Conservation (phyloP, 2,888 invertebrate genomes). For the Drosophila phalerata region DNA sequence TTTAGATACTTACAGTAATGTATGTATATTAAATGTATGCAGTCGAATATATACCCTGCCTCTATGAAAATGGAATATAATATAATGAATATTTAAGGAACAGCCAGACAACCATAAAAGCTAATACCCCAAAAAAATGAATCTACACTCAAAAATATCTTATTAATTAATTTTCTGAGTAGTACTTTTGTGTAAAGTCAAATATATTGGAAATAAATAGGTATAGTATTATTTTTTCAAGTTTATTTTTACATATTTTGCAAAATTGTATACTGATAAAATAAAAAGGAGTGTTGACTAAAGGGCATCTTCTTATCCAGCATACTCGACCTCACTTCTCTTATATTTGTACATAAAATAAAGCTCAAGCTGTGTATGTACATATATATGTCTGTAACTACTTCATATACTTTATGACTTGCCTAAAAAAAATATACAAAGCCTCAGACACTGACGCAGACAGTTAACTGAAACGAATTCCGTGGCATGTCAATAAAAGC, state of each 20-base stretch:
- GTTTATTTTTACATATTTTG: background rate
- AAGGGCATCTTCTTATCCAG: background rate
- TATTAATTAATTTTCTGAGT: no score
- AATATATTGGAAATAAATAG: no score
- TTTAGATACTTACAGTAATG: background rate
- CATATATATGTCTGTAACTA: background rate
- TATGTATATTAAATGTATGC: no score
- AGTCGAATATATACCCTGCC: background rate
- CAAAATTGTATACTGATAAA: no score
- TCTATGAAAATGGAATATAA: background rate
- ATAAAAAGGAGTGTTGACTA: background rate
- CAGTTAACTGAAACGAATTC: constrained; percentile 9
- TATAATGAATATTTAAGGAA: no score
- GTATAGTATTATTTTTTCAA: no score
- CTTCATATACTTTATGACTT: constrained; percentile 17
- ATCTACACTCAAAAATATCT: no score
- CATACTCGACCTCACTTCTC: background rate
- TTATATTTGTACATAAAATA: background rate
- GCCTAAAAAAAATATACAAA: constrained; percentile 24
- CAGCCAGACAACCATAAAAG: no score
- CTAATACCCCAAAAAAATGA: no score
- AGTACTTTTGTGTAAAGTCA: no score
- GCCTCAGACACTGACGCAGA: constrained; percentile 35
- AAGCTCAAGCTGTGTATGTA: background rate
- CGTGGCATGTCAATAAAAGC: constrained; percentile 10